Evolutionary conservation across 2,888 invertebrate genomes (phyloP).

Genomic region (Hybos culiciformis): DNA sequence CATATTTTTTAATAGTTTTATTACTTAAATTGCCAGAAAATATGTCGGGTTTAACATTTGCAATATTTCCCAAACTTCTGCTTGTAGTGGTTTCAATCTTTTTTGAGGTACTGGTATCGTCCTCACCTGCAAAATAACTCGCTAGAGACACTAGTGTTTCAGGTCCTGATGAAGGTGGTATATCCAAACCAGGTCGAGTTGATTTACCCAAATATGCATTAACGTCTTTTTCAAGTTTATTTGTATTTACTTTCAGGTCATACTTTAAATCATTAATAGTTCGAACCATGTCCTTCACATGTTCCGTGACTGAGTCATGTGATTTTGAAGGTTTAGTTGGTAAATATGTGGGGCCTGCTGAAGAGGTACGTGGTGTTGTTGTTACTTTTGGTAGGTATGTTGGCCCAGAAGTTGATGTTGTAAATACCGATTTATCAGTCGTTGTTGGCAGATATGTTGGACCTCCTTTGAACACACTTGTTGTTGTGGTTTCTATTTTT

Average conservation of each 20-base stretch:
- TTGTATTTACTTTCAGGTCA: constrained; percentile 35
- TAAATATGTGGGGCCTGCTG: constrained; percentile 8
- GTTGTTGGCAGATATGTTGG: constrained; percentile 16
- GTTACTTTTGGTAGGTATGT: constrained; percentile 21
- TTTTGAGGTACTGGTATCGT: constrained; percentile 23
- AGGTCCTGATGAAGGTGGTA: constrained; percentile 61
- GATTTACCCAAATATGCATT: constrained; percentile 38
- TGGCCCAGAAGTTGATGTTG: constrained; percentile 24
- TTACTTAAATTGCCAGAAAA: constrained; percentile 50
- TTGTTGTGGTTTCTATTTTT: no score
- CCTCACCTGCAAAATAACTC: constrained; percentile 53
- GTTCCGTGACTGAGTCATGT: constrained; percentile 41
- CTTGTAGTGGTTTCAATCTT: constrained; percentile 16
- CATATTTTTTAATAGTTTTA: constrained; percentile 28
- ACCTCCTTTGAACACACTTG: no score
- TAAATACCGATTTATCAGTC: background rate
- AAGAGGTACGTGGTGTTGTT: constrained; percentile 6
- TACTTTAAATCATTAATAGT: constrained; percentile 49
- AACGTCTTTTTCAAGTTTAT: constrained; percentile 26
- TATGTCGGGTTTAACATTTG: constrained; percentile 30
- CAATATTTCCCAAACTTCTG: constrained; percentile 18
- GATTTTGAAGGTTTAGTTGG: constrained; percentile 2
- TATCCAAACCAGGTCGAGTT: constrained; percentile 47
- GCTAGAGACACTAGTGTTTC: constrained; percentile 66
- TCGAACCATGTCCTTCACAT: constrained; percentile 54